Evolutionary conservation across 1,140 invertebrate species (phyloP), one percentile per base, ranked within the genome.

Genomic region (Prorops nasuta): DNA sequence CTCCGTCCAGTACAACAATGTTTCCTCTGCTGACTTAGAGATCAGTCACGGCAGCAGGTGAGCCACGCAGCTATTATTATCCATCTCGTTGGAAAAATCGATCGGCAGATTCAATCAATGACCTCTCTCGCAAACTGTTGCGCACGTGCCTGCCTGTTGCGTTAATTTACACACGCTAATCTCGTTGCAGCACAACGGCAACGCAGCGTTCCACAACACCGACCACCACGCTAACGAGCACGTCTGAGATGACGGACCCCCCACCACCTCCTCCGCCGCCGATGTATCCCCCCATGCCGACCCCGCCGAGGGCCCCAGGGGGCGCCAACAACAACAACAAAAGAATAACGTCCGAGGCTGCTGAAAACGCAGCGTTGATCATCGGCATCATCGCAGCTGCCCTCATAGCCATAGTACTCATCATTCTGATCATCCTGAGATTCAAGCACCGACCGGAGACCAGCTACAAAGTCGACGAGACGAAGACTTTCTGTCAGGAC

Each of bases 361-460:
- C 86, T 6, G 86, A 88, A 55, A 85, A 84, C 57, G 85, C 85
- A 0, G 87, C 84, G 2, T 79, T 94, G 53, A 87, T 94, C 35
- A 91, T 94, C 31, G 89, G 90, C 41, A 94, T 96, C 51, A 92
- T 95, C 46, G 92, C 92, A 1, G 92, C 90, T 17, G 89, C 92
- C 6, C 79, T 97, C 34, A 94, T 97, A 62, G 91, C 91, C 18
- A 88, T 97, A 49, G 88, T 98, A 10, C 81, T 96, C 22, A 87
- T 97, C 44, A 90, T 94, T 15, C 84, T 96, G 22, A 84, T 95
- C 39, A 87, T 97, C 46, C 83, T 96, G 54, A 92, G 92, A 72
- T 92, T 91, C 74, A 90, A 93, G 73, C 89, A 89, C 57, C 83
- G 91, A 36, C 85, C 91, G 12, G 91, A 94, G 68, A 85, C 87